Base-by-base conservation (phyloP, 2,888 invertebrate genomes). In the Seira ritae region DNA sequence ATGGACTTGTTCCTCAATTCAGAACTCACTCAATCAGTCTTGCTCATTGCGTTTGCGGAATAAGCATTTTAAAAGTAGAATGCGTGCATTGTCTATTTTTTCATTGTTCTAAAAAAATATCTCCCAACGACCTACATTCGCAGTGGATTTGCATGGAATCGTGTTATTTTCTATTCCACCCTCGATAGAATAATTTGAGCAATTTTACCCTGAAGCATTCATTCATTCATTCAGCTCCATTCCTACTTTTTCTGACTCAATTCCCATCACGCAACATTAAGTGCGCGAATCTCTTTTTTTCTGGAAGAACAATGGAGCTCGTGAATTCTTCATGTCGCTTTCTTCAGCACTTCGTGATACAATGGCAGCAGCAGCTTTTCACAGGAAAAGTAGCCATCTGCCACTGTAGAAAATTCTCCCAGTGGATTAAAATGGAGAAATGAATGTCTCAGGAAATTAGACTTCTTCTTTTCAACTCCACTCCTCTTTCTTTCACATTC, bases 381-480 rank as follows among this genome's bases (percentile, higher is more conserved):
- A n/a, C 12, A 62, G 22, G n/a, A 20, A 62, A 62, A 62, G 62
- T 62, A 62, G 62, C 62, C 62, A 62, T 62, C 62, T 62, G 62
- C 62, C 62, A 62, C 62, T 2, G n/a, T 62, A 62, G 20, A 22
- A 62, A 62, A 62, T 62, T 73, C 62, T 73, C 73, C 62, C 62
- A 73, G 65, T 62, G 24, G 73, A 65, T 37, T 46, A 50, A n/a
- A 66, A 62, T 66, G 24, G 67, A 62, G 62, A 62, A 62, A 20
- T 62, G 62, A 50, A 46, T 75, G 75, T 67, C 67, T 67, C 75
- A 66, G 75, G 75, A 75, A 75, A 75, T 75, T 75, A 75, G 62
- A 67, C 42, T 67, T 67, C 73, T 73, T 65, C 67, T 62, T 62
- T 62, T 62, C 62, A 62, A 50, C 67, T 60, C 62, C 12, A 6